phyloP scores from a whole-genome alignment of 2,888 invertebrate species.

The Elaeidobius kamerunicus region DNA sequence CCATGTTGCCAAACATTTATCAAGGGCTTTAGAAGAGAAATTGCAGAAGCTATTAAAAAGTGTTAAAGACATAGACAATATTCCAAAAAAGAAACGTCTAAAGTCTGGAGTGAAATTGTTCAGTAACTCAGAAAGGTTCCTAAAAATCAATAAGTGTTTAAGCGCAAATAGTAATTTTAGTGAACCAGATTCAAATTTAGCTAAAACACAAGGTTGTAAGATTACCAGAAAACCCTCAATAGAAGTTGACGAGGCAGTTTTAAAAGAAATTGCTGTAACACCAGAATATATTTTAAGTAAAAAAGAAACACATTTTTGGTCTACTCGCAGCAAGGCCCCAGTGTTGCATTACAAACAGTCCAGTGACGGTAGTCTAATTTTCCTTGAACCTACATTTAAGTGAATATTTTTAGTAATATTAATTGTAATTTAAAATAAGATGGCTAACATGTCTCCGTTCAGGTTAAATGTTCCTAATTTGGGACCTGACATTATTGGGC shows the following conservation, averaged over 20 bases:
- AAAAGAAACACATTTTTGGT: slow-evolving; percentile 55
- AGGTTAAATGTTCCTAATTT: slow-evolving; percentile 48
- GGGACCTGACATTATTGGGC: slow-evolving; percentile 59
- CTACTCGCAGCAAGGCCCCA: slow-evolving; percentile 55
- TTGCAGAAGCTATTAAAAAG: slow-evolving; percentile 33
- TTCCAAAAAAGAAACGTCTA: slow-evolving; percentile 21
- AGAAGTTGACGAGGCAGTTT: slow-evolving; percentile 38
- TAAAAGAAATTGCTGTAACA: slow-evolving; percentile 47
- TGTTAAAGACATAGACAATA: slow-evolving; percentile 13
- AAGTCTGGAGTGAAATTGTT: slow-evolving; percentile 33
- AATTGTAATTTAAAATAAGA: slow-evolving; percentile 29
- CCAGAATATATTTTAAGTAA: slow-evolving; percentile 53
- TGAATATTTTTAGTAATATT: slow-evolving; percentile 19
- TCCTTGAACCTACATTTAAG: slow-evolving; percentile 34
- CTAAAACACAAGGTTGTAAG: not conserved
- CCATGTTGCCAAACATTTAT: slow-evolving; percentile 53
- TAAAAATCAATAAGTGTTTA: slow-evolving; percentile 30
- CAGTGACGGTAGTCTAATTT: slow-evolving; percentile 45
- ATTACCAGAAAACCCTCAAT: not conserved
- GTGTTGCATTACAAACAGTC: slow-evolving; percentile 51
- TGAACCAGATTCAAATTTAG: not conserved
- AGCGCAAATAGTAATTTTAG: slow-evolving; percentile 8
- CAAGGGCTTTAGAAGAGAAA: slow-evolving; percentile 51
- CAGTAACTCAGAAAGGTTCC: slow-evolving; percentile 47
- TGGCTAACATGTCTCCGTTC: slow-evolving; percentile 50